A percentile compares a stretch with the other conserved stretches of the same genome.
Conservation (phyloP, 2,797 vertebrate genomes). For the Cynopterus sphinx region DNA sequence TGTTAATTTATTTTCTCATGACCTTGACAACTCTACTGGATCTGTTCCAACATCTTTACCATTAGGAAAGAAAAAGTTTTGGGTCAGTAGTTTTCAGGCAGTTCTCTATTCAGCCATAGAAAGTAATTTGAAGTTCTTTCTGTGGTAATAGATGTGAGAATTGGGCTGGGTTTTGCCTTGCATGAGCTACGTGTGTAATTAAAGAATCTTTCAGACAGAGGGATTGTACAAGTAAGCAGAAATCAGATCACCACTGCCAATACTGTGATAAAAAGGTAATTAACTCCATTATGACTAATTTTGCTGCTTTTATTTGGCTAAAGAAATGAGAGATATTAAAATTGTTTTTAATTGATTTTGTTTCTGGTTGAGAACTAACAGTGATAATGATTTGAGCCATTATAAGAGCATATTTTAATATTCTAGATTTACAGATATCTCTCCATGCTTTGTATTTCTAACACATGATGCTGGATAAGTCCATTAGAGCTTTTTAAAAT, state of each 20-base stretch:
- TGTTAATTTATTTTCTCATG: slow-evolving; percentile 64
- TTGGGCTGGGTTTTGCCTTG: slow-evolving; percentile 56
- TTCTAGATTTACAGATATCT: slow-evolving; percentile 3
- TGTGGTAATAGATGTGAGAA: slow-evolving; percentile 65
- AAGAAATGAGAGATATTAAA: slow-evolving; percentile 40
- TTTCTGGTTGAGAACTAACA: slow-evolving; percentile 50
- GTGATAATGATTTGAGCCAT: background rate
- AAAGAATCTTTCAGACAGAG: slow-evolving; percentile 38
- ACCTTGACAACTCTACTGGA: slow-evolving; percentile 53
- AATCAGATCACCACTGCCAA: slow-evolving; percentile 12
- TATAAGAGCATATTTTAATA: slow-evolving; percentile 20
- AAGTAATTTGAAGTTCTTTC: slow-evolving; percentile 42
- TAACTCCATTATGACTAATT: slow-evolving; percentile 32
- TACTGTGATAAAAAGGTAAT: slow-evolving; percentile 49
- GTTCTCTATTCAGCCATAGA: slow-evolving; percentile 48
- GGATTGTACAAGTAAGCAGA: slow-evolving; percentile 51
- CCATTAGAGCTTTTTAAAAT: background rate
- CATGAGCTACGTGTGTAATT: slow-evolving; percentile 62
- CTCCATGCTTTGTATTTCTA: background rate
- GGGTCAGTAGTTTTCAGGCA: slow-evolving; percentile 35
- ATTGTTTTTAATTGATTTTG: slow-evolving; percentile 62
- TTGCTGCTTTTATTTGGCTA: slow-evolving; percentile 49
- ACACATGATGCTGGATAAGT: background rate
- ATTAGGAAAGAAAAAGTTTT: slow-evolving; percentile 40
- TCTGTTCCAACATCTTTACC: slow-evolving; percentile 68